A percentile compares a stretch with the other conserved stretches of the same genome.
phyloP scores from a whole-genome alignment of 2,797 vertebrate genomes.

The Naso thynnoides region DNA sequence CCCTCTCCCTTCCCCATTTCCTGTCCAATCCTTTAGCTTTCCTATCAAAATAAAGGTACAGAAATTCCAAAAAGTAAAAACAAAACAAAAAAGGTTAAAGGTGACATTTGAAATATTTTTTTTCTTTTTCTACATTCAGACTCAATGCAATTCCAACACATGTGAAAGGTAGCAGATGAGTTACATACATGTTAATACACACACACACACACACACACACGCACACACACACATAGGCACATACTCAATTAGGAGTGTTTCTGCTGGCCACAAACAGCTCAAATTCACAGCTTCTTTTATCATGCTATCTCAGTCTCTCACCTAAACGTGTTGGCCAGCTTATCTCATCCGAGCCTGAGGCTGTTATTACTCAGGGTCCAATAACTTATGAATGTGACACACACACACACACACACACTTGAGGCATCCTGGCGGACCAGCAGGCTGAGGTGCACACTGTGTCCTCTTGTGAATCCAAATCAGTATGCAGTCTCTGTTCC shows the following conservation, averaged over 20 bases:
- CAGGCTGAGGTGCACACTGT: slow-evolving; percentile 23
- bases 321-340: slow-evolving; percentile 62
- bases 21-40: no score
- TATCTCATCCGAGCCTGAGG: slow-evolving; percentile 69
- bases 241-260: slow-evolving; percentile 21
- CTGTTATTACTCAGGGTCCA: slow-evolving; percentile 64
- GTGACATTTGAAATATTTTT: not conserved
- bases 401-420: slow-evolving; percentile 12
- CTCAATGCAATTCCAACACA: not conserved
- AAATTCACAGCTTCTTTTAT: slow-evolving; percentile 67
- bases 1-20: no score
- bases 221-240: slow-evolving; percentile 9
- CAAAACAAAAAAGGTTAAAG: no score
- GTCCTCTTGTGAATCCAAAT: slow-evolving; percentile 38
- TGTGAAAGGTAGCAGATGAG: slow-evolving; percentile 12
- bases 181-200: not conserved
- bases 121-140: not conserved
- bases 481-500: slow-evolving; percentile 30
- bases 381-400: slow-evolving; percentile 53
- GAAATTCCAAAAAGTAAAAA: not conserved
- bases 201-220: not conserved
- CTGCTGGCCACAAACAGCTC: slow-evolving; percentile 65
- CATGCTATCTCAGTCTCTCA: slow-evolving; percentile 64
- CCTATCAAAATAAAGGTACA: no score
- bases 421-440: slow-evolving; percentile 31